A percentile compares a stretch with the other conserved stretches of the same genome.
Evolutionary conservation across 2,113 vertebrate genomes (phyloP).

Genomic region (Cyanoderma ruficeps): DNA sequence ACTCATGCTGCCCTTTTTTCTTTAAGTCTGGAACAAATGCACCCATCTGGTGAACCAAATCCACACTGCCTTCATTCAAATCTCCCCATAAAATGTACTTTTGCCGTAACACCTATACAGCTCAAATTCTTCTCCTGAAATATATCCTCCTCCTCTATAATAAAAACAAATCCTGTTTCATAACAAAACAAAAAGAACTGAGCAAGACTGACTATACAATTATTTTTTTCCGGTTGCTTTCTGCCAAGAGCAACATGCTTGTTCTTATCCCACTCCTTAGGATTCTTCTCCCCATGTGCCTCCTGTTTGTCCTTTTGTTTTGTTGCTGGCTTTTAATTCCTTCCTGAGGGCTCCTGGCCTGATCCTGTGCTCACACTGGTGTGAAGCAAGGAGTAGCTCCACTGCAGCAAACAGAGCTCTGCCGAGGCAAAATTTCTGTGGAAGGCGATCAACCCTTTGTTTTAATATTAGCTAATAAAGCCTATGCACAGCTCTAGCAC

Average conservation of each 20-base stretch:
- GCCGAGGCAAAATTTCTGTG: not conserved
- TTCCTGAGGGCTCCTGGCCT: not conserved
- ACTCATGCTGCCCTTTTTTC: not conserved
- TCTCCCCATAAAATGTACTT: not conserved
- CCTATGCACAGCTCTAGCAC: not conserved
- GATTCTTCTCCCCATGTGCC: not conserved
- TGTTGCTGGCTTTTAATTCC: not conserved
- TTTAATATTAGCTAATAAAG: constrained; percentile 51
- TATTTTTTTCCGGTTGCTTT: constrained; percentile 23
- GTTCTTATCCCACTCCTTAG: not conserved
- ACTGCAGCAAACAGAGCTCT: not conserved
- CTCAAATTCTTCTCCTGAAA: constrained; percentile 9
- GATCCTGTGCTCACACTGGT: not conserved
- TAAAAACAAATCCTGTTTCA: constrained; percentile 23
- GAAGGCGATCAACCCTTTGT: not conserved
- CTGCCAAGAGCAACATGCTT: constrained; percentile 50
- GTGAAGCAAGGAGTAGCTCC: not conserved
- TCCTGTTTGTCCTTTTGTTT: constrained; percentile 32
- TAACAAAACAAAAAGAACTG: constrained; percentile 37
- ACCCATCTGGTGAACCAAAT: not conserved
- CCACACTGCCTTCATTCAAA: not conserved
- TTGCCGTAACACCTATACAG: not conserved
- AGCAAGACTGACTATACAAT: not conserved
- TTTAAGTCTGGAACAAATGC: not conserved
- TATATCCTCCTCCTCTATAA: not conserved